phyloP scores from a whole-genome alignment of 2,888 invertebrate genomes.

The Himalopsyche anomala region DNA sequence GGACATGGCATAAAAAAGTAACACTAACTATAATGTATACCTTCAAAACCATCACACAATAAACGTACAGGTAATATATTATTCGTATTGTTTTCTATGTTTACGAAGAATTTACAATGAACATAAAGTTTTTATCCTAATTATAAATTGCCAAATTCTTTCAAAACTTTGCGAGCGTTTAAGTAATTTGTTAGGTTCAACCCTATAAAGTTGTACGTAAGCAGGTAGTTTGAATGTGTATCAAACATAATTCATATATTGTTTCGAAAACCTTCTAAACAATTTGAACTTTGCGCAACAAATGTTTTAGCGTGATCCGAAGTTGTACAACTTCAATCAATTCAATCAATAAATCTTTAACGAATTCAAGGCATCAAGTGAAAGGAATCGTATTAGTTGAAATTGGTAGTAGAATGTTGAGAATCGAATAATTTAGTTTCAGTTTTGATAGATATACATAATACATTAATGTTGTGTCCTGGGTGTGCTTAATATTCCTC shows the following conservation, averaged over 20 bases:
- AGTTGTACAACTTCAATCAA: conserved; percentile 31
- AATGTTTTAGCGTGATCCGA: conserved; percentile 37
- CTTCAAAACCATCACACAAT: too few species aligned
- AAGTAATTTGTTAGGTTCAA: background rate
- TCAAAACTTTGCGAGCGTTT: background rate
- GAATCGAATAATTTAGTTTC: conserved; percentile 34
- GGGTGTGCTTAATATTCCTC: too few species aligned
- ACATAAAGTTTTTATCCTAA: too few species aligned
- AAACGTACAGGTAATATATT: too few species aligned
- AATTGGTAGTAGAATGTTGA: conserved; percentile 4
- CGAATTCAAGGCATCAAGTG: conserved; percentile 27
- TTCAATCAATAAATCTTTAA: conserved; percentile 39
- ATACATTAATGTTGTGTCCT: background rate
- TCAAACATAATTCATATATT: background rate
- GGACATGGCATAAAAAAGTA: too few species aligned
- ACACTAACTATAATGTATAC: too few species aligned
- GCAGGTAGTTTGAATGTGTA: conserved; percentile 4
- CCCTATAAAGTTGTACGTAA: background rate
- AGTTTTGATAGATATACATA: conserved; percentile 23
- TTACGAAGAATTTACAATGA: too few species aligned
- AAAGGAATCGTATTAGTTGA: conserved; percentile 8
- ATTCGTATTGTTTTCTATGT: too few species aligned
- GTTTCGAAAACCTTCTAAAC: conserved; percentile 15
- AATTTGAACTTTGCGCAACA: conserved; percentile 1
- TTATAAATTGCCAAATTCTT: background rate